Evolutionary conservation across 2,797 vertebrate species (phyloP).

Genomic region (Champsocephalus esox): DNA sequence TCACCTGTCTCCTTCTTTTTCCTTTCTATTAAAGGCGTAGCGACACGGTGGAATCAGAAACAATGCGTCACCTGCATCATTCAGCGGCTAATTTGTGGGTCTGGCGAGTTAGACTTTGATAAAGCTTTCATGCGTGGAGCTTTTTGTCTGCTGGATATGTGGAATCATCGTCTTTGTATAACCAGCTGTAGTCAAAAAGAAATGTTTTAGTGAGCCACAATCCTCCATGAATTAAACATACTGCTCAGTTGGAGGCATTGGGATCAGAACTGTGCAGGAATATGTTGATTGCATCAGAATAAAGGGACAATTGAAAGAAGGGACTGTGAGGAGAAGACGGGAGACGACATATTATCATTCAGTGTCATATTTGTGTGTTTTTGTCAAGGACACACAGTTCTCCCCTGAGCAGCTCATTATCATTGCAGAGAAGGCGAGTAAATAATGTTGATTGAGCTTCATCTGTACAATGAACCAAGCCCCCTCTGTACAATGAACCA

Average conservation of each 20-base stretch:
- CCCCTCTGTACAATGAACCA: slow-evolving; percentile 10
- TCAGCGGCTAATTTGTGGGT: slow-evolving; percentile 57
- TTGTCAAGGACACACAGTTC: slow-evolving; percentile 10
- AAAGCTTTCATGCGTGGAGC: slow-evolving; percentile 47
- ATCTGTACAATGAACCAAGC: slow-evolving; percentile 11
- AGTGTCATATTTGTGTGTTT: slow-evolving; percentile 11
- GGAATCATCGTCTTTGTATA: slow-evolving; percentile 52
- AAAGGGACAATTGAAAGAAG: not conserved
- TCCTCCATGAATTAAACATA: slow-evolving; percentile 72
- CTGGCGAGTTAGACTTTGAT: slow-evolving; percentile 35
- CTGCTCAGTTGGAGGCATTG: slow-evolving; percentile 59
- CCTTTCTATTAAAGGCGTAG: slow-evolving; percentile 23
- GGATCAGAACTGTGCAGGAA: slow-evolving; percentile 59
- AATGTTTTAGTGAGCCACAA: slow-evolving; percentile 48
- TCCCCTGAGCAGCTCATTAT: slow-evolving; percentile 28
- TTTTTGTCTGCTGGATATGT: slow-evolving; percentile 61
- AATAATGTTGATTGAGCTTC: slow-evolving; percentile 13
- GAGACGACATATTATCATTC: slow-evolving; percentile 8
- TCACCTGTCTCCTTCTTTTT: slow-evolving; percentile 2
- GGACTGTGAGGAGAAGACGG: too few species aligned
- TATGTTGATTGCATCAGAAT: slow-evolving; percentile 49
- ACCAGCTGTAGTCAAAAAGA: slow-evolving; percentile 52
- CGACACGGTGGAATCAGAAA: slow-evolving; percentile 27
- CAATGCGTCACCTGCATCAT: slow-evolving; percentile 55
- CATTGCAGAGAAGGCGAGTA: slow-evolving; percentile 11